These are phyloP conservation scores for Drosophila virilis DNA, from an alignment of 1,140 invertebrate genomes.

Conservation along the genomic window DNA sequence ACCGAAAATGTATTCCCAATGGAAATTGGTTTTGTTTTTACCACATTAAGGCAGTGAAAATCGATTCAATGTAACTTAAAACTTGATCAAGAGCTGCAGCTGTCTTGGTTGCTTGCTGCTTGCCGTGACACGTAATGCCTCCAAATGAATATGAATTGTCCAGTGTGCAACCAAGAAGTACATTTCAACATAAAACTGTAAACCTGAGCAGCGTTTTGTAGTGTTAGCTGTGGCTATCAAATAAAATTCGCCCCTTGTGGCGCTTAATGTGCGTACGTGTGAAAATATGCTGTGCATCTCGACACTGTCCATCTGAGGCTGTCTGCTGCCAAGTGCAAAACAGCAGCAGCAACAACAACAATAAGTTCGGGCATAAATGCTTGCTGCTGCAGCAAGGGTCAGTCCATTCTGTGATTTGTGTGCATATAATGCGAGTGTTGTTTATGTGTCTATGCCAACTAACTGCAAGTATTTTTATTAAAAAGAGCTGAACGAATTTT, in stretches of 20 bases:
- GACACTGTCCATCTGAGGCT: neutral
- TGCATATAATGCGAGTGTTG: constrained; percentile 9
- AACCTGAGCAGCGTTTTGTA: constrained; percentile 14
- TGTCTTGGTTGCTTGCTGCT: too few relatives aligned
- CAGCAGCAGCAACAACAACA: neutral
- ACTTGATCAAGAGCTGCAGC: too few relatives aligned
- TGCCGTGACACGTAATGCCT: constrained; percentile 50
- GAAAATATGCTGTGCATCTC: constrained; percentile 13
- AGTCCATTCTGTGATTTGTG: constrained; percentile 23
- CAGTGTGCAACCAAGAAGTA: constrained; percentile 25
- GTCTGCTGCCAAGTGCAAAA: neutral
- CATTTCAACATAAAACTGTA: constrained; percentile 2
- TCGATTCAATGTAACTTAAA: too few relatives aligned
- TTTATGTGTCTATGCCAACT: constrained; percentile 29
- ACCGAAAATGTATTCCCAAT: too few relatives aligned
- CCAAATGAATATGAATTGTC: constrained; percentile 68
- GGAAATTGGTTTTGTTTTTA: too few relatives aligned
- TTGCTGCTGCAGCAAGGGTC: neutral
- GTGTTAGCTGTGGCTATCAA: constrained; percentile 15
- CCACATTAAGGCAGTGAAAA: too few relatives aligned
- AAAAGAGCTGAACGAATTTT: constrained; percentile 26
- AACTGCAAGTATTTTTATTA: constrained; percentile 28
- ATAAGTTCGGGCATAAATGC: neutral
- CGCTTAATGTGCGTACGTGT: constrained; percentile 35
- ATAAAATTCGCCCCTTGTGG: constrained; percentile 29